Percentiles rank a stretch among this genome's conserved stretches.
phyloP scores from a whole-genome alignment of 1,140 invertebrate species.

The Zophobas morio region DNA sequence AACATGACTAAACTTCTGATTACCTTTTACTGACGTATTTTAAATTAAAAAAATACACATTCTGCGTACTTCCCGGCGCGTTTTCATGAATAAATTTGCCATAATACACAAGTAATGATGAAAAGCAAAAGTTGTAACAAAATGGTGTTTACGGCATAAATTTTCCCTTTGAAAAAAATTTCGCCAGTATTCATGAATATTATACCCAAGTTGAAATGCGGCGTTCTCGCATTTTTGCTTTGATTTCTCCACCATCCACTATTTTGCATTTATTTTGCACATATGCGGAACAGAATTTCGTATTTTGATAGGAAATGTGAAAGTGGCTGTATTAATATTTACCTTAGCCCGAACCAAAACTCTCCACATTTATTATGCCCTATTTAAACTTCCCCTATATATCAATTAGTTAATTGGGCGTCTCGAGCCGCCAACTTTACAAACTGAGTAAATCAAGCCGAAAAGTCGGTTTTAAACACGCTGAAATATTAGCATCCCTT shows the following conservation, averaged over 20 bases:
- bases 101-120: not conserved
- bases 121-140: not conserved
- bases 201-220: too few relatives aligned
- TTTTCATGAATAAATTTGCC: slow-evolving; percentile 1
- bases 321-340: slow-evolving; percentile 17
- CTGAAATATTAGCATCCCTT: slow-evolving; percentile 20
- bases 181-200: too few relatives aligned
- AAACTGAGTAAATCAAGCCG: slow-evolving; percentile 37
- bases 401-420: slow-evolving; percentile 39
- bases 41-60: not conserved
- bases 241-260: too few relatives aligned
- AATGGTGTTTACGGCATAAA: not conserved
- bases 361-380: slow-evolving; percentile 32
- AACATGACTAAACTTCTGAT: not conserved
- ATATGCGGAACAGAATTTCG: not conserved
- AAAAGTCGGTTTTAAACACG: not conserved
- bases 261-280: not conserved
- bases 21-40: not conserved
- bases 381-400: slow-evolving; percentile 36
- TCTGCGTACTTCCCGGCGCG: not conserved
- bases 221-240: too few relatives aligned
- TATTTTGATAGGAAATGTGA: not conserved
- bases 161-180: not conserved
- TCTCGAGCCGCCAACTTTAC: slow-evolving; percentile 27
- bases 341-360: not conserved